phyloP scores from a whole-genome alignment of 1,140 invertebrate genomes.

The Chlorops oryzae region DNA sequence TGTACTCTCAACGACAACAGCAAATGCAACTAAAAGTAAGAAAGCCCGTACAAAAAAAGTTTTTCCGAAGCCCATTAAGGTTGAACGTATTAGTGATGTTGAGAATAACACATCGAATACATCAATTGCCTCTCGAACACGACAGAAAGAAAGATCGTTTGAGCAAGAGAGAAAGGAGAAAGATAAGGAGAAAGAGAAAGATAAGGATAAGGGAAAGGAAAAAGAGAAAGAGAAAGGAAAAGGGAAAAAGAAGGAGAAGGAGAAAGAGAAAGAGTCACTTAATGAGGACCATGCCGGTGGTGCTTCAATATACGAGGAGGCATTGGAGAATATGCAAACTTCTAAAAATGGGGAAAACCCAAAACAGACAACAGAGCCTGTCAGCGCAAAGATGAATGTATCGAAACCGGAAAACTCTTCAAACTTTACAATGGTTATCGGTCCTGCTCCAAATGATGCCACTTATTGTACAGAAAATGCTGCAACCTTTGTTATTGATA shows the following conservation, averaged over 20 bases:
- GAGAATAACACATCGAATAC: conserved; percentile 17
- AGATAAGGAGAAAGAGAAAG: too few species aligned
- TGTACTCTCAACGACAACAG: conserved; percentile 7
- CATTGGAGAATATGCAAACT: conserved; percentile 29
- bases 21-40: background rate
- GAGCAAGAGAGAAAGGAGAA: too few species aligned
- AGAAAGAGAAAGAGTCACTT: too few species aligned
- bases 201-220: too few species aligned
- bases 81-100: conserved; percentile 38
- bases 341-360: too few species aligned
- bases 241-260: too few species aligned
- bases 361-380: too few species aligned
- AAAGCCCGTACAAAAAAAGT: conserved; percentile 29
- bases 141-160: too few species aligned
- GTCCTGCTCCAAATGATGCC: conserved; percentile 2
- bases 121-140: conserved; percentile 32
- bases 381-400: too few species aligned
- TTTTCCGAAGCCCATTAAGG: conserved; percentile 32
- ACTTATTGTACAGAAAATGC: conserved; percentile 15
- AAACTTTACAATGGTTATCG: conserved; percentile 11
- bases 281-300: too few species aligned
- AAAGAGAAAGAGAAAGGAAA: too few species aligned
- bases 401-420: too few species aligned
- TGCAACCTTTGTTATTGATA: conserved; percentile 16
- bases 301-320: conserved; percentile 38